Evolutionary conservation across 2,888 invertebrate genomes (phyloP).

Genomic region (Lordiphosa fenestrarum): DNA sequence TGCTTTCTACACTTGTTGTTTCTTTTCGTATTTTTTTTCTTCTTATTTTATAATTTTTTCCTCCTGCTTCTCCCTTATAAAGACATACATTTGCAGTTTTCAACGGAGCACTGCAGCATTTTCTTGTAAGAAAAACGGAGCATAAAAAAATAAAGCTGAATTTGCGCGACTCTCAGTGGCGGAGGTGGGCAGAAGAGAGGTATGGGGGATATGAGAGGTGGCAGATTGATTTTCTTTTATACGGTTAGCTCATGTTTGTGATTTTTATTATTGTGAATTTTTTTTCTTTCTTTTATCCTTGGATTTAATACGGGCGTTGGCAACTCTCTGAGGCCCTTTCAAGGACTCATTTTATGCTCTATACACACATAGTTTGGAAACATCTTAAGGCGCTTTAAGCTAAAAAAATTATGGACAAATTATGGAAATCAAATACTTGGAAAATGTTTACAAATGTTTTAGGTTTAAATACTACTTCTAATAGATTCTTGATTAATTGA

Average conservation of each 20-base stretch:
- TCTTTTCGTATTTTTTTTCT: conserved; percentile 28
- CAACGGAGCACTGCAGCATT: conserved; percentile 60
- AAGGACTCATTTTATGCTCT: no score
- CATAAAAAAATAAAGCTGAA: conserved; percentile 65
- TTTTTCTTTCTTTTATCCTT: conserved; percentile 2
- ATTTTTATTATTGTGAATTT: conserved; percentile 51
- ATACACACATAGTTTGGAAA: no score
- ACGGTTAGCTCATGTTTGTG: conserved; percentile 61
- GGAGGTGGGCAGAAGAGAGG: conserved; percentile 13
- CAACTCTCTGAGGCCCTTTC: no score
- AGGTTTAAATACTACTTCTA: no score
- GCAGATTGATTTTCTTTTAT: conserved; percentile 78
- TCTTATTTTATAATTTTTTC: conserved; percentile 67
- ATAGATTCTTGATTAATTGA: no score
- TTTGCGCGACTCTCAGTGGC: conserved; percentile 59
- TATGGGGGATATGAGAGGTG: conserved; percentile 3
- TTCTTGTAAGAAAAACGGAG: conserved; percentile 65
- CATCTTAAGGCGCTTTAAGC: no score
- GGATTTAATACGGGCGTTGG: no score
- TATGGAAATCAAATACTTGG: no score
- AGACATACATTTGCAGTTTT: conserved; percentile 66
- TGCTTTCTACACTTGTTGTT: conserved; percentile 37
- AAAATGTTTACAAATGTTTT: no score
- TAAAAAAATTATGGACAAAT: no score
- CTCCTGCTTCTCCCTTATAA: conserved; percentile 59